Conservation (phyloP, 2,113 vertebrate species). For the Rhodinocichla rosea region DNA sequence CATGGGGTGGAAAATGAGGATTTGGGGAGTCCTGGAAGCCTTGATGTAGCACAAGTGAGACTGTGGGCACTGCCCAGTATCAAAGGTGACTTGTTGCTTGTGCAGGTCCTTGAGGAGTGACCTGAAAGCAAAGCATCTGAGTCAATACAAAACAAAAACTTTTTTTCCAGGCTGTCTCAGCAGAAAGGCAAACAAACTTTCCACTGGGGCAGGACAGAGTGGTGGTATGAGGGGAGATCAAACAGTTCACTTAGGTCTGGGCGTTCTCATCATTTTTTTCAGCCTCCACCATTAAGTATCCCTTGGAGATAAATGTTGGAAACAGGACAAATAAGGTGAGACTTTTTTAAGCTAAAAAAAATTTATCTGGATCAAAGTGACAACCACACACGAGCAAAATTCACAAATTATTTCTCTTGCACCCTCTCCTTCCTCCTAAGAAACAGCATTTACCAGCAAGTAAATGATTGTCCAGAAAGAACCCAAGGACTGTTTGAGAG, state of each 20-base stretch:
- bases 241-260: background rate
- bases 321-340: background rate
- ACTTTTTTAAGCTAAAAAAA: background rate
- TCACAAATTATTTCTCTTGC: background rate
- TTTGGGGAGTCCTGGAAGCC: background rate
- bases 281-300: background rate
- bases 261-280: background rate
- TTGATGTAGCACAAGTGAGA: background rate
- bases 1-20: fast-evolving
- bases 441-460: background rate
- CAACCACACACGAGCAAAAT: background rate
- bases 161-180: background rate
- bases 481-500: background rate
- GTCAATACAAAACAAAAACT: background rate
- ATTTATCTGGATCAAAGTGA: background rate
- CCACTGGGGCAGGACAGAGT: background rate
- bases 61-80: background rate
- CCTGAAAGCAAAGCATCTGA: background rate
- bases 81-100: background rate
- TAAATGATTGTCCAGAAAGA: constrained; percentile 47
- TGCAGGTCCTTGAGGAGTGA: background rate
- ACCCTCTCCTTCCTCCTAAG: background rate
- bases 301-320: background rate
- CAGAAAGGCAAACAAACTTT: background rate
- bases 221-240: background rate